phyloP scores from a whole-genome alignment of 2,113 vertebrate species.

The Osmerus mordax region DNA sequence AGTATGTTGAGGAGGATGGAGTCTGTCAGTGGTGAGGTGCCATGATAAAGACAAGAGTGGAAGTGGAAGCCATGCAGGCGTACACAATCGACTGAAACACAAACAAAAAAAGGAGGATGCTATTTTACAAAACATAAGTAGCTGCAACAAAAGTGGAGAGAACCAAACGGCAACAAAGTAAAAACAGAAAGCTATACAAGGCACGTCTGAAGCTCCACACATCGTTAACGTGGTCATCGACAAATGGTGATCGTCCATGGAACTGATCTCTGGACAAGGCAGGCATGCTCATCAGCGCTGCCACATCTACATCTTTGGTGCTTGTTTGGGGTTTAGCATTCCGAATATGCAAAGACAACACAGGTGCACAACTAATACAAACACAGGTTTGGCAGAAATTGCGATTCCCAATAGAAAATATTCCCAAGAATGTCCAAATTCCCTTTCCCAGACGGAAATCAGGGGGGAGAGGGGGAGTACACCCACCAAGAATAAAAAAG shows the following conservation, averaged over 20 bases:
- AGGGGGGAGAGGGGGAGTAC: not conserved
- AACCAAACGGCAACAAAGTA: not conserved
- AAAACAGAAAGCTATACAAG: constrained; percentile 50
- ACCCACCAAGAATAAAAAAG: constrained; percentile 10
- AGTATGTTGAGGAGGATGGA: not conserved
- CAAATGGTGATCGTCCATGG: too few relatives aligned
- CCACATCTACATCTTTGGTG: constrained; percentile 50
- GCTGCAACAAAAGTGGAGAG: constrained; percentile 7
- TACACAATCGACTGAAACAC: constrained; percentile 23
- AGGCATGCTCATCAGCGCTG: constrained; percentile 37
- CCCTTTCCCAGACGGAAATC: not conserved
- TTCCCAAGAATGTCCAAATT: constrained; percentile 5
- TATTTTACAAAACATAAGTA: constrained; percentile 23
- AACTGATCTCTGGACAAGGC: constrained; percentile 8
- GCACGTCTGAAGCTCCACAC: constrained; percentile 45
- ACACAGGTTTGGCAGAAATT: constrained; percentile 31
- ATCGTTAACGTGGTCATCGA: not conserved
- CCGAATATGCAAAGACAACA: constrained; percentile 44
- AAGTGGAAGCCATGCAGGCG: not conserved
- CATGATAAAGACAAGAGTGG: not conserved
- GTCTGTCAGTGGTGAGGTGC: not conserved
- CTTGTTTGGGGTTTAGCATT: constrained; percentile 40
- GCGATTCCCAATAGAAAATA: constrained; percentile 9
- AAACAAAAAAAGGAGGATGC: constrained; percentile 27
- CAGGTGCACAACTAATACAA: constrained; percentile 34